Percentiles rank a stretch among this genome's conserved stretches.
Evolutionary conservation across 2,113 vertebrate genomes (phyloP).

Genomic region (Neofelis nebulosa): DNA sequence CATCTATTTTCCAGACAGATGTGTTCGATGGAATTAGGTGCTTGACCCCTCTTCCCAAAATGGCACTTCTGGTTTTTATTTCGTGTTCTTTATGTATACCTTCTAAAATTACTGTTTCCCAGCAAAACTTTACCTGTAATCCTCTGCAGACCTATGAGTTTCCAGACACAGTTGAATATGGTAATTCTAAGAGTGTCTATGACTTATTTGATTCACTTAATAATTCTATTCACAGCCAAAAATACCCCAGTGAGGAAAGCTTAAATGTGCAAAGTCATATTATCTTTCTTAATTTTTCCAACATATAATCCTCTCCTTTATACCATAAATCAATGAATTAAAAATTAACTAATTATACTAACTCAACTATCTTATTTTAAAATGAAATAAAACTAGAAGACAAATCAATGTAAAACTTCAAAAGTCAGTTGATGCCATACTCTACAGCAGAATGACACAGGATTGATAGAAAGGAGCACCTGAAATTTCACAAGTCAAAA

Average conservation of each 20-base stretch:
- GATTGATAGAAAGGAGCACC: not conserved
- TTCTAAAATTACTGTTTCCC: slow-evolving; percentile 16
- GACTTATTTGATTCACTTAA: slow-evolving; percentile 23
- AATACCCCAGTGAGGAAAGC: slow-evolving; percentile 2
- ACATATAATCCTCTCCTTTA: not conserved
- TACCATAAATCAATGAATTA: slow-evolving; percentile 42
- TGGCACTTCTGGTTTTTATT: not conserved
- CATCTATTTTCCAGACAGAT: not conserved
- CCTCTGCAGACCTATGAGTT: not conserved
- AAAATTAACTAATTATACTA: slow-evolving; percentile 28
- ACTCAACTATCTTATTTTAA: not conserved
- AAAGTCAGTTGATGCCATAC: not conserved
- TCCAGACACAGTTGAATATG: not conserved
- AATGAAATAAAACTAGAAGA: slow-evolving; percentile 8
- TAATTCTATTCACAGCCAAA: not conserved
- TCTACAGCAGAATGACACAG: not conserved
- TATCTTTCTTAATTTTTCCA: not conserved
- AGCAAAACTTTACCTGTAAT: not conserved
- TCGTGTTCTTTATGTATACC: not conserved
- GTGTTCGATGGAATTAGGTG: not conserved
- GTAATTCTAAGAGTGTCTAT: not conserved
- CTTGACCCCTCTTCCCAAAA: not conserved
- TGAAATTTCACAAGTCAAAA: slow-evolving; percentile 39
- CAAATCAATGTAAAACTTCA: not conserved
- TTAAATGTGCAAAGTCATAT: not conserved